Conservation (phyloP, 2,888 invertebrate genomes). For the Myopa tessellatipennis region DNA sequence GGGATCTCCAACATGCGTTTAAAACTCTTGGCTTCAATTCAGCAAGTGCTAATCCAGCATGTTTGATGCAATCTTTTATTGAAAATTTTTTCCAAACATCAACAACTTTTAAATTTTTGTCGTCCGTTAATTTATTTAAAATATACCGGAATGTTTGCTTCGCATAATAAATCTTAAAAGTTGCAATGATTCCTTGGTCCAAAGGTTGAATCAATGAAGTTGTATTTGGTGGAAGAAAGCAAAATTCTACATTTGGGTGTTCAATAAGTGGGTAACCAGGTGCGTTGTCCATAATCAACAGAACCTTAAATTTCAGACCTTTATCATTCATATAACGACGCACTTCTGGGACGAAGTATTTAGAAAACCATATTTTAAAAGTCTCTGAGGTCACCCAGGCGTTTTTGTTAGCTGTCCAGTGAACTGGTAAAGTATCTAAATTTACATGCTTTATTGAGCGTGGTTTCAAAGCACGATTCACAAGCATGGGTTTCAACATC, state of each 20-base stretch:
- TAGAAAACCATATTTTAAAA: constrained; percentile 49
- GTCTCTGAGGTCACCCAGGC: constrained; percentile 49
- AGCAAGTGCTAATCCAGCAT: constrained; percentile 35
- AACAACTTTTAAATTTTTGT: constrained; percentile 29
- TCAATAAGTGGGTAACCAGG: constrained; percentile 46
- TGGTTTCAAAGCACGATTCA: constrained; percentile 56
- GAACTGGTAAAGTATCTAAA: constrained; percentile 51
- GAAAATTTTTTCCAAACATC: constrained; percentile 46
- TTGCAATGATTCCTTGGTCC: constrained; percentile 55
- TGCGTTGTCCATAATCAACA: constrained; percentile 45
- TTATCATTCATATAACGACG: constrained; percentile 43
- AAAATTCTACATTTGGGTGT: constrained; percentile 47
- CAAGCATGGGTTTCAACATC: constrained; percentile 57
- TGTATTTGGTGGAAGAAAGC: constrained; percentile 41
- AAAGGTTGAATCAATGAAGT: constrained; percentile 53
- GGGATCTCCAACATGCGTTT: constrained; percentile 54
- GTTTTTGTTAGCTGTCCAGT: constrained; percentile 54
- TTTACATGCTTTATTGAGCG: constrained; percentile 50
- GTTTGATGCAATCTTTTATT: constrained; percentile 43
- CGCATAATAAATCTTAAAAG: constrained; percentile 54
- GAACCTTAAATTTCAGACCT: constrained; percentile 45
- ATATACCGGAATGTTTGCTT: constrained; percentile 45
- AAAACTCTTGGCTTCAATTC: constrained; percentile 50
- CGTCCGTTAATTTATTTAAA: constrained; percentile 42
- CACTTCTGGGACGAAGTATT: constrained; percentile 47